phyloP scores from a whole-genome alignment of 2,888 invertebrate genomes.

The Labia minor region DNA sequence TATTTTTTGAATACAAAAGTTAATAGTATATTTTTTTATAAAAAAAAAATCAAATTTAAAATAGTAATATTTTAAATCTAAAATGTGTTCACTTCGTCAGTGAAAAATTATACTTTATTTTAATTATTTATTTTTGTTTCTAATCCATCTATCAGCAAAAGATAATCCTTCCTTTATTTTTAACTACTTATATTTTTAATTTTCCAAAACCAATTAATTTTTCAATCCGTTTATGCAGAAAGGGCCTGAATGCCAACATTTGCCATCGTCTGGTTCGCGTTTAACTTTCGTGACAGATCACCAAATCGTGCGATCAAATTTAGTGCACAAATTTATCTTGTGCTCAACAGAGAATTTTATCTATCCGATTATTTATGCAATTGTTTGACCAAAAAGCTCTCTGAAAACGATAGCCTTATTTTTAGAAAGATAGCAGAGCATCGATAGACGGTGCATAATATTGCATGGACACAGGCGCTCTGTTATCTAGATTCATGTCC shows the following conservation, averaged over 20 bases:
- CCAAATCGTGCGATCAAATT: not conserved
- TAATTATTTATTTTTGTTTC: not conserved
- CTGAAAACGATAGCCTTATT: slow-evolving; percentile 13
- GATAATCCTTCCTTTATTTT: not conserved
- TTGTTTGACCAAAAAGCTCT: slow-evolving; percentile 13
- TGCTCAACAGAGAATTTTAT: slow-evolving; percentile 13
- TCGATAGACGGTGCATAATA: slow-evolving; percentile 13
- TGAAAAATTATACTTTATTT: too few species aligned
- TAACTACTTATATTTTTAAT: slow-evolving; percentile 2
- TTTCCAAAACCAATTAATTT: not conserved
- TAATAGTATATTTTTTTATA: too few species aligned
- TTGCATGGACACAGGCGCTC: not conserved
- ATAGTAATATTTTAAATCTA: too few species aligned
- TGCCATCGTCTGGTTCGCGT: not conserved
- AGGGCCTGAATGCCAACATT: not conserved
- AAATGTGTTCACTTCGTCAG: too few species aligned
- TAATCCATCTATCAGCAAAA: slow-evolving; percentile 1
- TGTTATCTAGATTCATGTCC: slow-evolving; percentile 7
- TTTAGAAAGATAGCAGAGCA: slow-evolving; percentile 7
- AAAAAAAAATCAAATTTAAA: too few species aligned
- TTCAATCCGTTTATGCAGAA: not conserved
- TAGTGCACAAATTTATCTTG: not conserved
- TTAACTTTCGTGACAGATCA: not conserved
- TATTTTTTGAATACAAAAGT: too few species aligned
- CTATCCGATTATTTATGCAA: slow-evolving; percentile 13